A percentile compares a stretch with the other conserved stretches of the same genome.
phyloP scores from a whole-genome alignment of 2,888 invertebrate species.

The Arrhopalites spinosus region DNA sequence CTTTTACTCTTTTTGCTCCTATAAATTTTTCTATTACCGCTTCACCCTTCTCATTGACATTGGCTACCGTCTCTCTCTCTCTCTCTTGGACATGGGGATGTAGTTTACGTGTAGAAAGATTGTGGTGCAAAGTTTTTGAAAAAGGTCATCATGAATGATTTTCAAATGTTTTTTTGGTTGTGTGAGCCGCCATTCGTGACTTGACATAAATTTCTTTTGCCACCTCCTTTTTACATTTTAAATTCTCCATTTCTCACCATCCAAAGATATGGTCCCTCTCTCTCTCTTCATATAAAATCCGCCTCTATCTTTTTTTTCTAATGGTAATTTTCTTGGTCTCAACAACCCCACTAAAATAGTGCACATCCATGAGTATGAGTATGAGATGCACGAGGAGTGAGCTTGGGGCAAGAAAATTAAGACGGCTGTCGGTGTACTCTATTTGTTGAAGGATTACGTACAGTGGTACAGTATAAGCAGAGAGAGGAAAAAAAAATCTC shows the following conservation, averaged over 20 bases:
- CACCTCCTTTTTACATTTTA: conserved; percentile 8
- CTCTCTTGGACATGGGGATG: neutral
- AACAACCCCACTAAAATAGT: neutral
- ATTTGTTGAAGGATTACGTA: too few species aligned
- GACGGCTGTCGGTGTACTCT: neutral
- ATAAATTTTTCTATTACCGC: too few species aligned
- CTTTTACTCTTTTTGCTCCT: neutral
- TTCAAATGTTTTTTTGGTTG: neutral
- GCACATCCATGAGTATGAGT: too few species aligned
- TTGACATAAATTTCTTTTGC: conserved; percentile 24
- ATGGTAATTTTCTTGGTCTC: too few species aligned
- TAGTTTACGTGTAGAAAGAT: neutral
- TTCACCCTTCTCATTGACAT: too few species aligned
- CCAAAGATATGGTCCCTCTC: neutral
- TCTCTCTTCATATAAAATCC: neutral
- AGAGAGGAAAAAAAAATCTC: neutral
- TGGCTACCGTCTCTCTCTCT: conserved; percentile 3
- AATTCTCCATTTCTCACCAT: neutral
- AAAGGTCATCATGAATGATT: conserved; percentile 1
- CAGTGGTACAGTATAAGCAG: neutral
- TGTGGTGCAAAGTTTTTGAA: neutral
- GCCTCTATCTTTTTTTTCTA: neutral
- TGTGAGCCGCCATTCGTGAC: conserved; percentile 22
- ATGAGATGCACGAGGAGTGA: neutral
- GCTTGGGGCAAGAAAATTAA: neutral